A percentile compares a stretch with the other conserved stretches of the same genome.
Conservation (phyloP, 2,797 vertebrate genomes). For the Amblyraja radiata region DNA sequence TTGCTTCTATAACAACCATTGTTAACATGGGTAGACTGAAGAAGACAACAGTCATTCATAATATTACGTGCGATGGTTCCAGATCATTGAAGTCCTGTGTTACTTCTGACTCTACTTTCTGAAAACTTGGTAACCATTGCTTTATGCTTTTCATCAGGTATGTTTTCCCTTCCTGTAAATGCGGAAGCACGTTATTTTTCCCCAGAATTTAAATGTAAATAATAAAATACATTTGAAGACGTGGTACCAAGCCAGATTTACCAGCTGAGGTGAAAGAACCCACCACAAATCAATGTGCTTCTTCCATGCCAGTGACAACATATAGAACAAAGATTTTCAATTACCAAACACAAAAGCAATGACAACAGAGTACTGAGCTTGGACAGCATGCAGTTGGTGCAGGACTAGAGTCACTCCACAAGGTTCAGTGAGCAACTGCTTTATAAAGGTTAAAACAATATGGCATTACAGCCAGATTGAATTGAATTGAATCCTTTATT, state of each 20-base stretch:
- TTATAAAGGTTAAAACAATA: background rate
- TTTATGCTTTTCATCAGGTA: constrained; percentile 66
- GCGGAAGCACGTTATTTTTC: constrained; percentile 22
- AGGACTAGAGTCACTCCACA: background rate
- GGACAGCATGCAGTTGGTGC: background rate
- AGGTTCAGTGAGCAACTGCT: background rate
- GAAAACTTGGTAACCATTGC: constrained; percentile 62
- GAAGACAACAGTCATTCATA: no score
- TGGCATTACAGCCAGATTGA: background rate
- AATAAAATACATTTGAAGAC: background rate
- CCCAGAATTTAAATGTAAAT: background rate
- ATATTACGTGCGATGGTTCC: background rate
- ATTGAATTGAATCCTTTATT: no score
- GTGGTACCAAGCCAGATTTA: background rate
- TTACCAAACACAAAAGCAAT: background rate
- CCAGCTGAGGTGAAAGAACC: background rate
- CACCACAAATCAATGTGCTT: background rate
- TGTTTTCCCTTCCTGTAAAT: constrained; percentile 62
- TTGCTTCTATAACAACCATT: no score
- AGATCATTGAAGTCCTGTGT: background rate
- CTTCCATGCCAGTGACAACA: background rate
- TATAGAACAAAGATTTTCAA: background rate
- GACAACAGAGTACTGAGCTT: background rate
- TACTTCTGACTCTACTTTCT: constrained; percentile 41
- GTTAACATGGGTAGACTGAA: no score